Evolutionary conservation across 2,797 vertebrate genomes (phyloP).

Genomic region (Anisognathus igniventris): DNA sequence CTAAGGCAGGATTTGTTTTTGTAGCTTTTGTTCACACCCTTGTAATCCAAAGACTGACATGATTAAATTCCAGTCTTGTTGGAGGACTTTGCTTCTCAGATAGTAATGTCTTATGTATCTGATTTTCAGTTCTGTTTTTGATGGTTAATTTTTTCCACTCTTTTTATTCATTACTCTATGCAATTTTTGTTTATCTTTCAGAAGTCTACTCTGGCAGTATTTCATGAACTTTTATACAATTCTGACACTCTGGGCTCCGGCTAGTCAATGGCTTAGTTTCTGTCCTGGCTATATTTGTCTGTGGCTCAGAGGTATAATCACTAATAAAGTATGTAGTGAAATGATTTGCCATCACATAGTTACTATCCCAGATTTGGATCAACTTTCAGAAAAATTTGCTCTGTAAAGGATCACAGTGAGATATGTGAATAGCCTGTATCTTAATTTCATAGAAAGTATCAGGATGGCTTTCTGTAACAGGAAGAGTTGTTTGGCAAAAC

Average conservation of each 20-base stretch:
- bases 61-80: not conserved
- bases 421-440: not conserved
- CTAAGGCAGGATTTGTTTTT: not conserved
- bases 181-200: not conserved
- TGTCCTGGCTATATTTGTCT: not conserved
- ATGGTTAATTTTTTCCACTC: not conserved
- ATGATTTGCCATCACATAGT: not conserved
- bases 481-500: not conserved
- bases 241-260: not conserved
- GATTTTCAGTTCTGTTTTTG: not conserved
- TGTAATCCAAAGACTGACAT: not conserved
- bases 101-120: not conserved
- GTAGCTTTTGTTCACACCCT: not conserved
- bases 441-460: not conserved
- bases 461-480: not conserved
- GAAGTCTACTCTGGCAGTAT: not conserved
- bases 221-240: not conserved
- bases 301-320: not conserved
- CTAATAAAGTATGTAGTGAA: not conserved
- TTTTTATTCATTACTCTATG: not conserved
- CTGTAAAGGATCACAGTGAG: not conserved
- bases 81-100: not conserved
- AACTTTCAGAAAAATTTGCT: not conserved
- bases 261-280: not conserved
- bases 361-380: not conserved